Evolutionary conservation across 35 echinoderm and acorn worm genomes (phyloP), one percentile per base, ranked within the genome.

Genomic region (Heliocidaris tuberculata): DNA sequence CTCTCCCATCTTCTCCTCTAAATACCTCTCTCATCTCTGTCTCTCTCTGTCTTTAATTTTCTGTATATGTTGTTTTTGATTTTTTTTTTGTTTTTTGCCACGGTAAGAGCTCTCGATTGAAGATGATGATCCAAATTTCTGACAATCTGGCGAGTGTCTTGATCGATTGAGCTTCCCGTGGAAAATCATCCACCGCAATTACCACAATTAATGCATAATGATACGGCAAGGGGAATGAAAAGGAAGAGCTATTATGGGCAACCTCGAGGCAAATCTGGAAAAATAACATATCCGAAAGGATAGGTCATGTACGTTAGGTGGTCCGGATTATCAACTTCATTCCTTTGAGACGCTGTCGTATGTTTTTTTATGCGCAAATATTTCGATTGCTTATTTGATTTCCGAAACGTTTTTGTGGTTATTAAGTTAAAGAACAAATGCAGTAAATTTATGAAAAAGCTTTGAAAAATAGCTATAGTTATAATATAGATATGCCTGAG

Each of bases 141-240:
- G 65, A 78, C 65, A 78, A 78, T 78, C 65, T 78, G 2, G 27
- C 65, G 8, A 78, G 35, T 78, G 27, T 78, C 65, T 78, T 78
- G 65, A 78, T 78, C 65, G 65, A 78, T 78, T 78, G 65, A 78
- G 65, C 65, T 78, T n/a, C 65, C 65, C 21, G 15, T 78, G 19
- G 24, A 78, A 78, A 78, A 78, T n/a, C 65, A 78, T 17, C 65
- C 21, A 24, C 65, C 65, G 65, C 65, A 78, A 78, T 78, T 78
- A 78, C 65, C 65, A 78, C 65, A 78, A 78, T 78, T 78, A 78
- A 78, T n/a, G 65, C 65, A n/a, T 78, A 78, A 78, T 78, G 5
- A 78, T 78, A 78, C 65, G 15, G 19, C 65, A n/a, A 27, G 27
- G 65, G 65, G 17, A n/a, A 78, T 78, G 21, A 19, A 78, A 78